Percentiles rank a stretch among this genome's conserved stretches.
Conservation (phyloP, 2,797 vertebrate genomes). For the Ceryle rudis region DNA sequence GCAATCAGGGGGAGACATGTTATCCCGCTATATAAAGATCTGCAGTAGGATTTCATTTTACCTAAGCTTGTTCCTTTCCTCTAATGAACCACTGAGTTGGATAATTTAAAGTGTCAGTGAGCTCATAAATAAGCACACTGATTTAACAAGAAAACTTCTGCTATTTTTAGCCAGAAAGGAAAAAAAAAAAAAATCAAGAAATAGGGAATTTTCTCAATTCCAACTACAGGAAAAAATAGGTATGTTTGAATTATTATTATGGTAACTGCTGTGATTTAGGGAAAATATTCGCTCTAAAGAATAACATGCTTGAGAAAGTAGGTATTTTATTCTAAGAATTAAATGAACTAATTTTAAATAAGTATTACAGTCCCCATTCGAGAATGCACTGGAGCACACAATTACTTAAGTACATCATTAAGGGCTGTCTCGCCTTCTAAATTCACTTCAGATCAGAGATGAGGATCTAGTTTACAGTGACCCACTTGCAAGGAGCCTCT, state of each 20-base stretch:
- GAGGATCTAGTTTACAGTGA: background rate
- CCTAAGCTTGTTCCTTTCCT: slow-evolving; percentile 35
- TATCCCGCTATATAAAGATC: slow-evolving; percentile 4
- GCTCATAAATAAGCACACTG: slow-evolving; percentile 45
- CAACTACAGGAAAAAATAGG: background rate
- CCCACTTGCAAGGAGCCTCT: slow-evolving; percentile 21
- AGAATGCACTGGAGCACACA: background rate
- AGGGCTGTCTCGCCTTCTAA: background rate
- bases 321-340: slow-evolving; percentile 27
- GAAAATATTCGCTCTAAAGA: slow-evolving; percentile 37
- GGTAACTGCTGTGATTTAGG: background rate
- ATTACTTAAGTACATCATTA: background rate
- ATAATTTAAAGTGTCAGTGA: slow-evolving; percentile 40
- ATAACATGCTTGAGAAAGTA: background rate
- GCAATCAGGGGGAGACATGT: slow-evolving; percentile 29
- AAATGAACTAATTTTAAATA: slow-evolving; percentile 27
- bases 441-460: background rate
- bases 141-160: slow-evolving; percentile 38
- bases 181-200: background rate
- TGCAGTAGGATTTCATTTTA: slow-evolving; percentile 40
- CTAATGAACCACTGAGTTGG: slow-evolving; percentile 32
- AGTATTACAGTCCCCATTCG: background rate
- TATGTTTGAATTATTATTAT: slow-evolving; percentile 20
- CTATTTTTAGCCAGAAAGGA: slow-evolving; percentile 35
- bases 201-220: background rate